A percentile compares a stretch with the other conserved stretches of the same genome.
phyloP scores from a whole-genome alignment of 1,140 invertebrate genomes.

The Holotrichia oblita region DNA sequence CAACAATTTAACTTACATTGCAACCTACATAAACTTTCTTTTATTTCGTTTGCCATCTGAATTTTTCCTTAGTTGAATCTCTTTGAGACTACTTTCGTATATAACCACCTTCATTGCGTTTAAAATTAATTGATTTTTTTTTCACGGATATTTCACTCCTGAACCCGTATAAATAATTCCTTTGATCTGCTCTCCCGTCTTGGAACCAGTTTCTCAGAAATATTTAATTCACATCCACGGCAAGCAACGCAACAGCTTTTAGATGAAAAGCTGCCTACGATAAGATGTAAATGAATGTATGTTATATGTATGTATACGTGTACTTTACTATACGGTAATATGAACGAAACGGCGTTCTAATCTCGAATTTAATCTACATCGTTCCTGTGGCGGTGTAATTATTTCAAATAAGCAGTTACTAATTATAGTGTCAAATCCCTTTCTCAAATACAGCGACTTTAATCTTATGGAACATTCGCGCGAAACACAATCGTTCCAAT shows the following conservation, averaged over 20 bases:
- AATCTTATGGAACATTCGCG: constrained; percentile 18
- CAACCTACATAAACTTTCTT: no score
- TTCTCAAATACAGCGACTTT: constrained; percentile 25
- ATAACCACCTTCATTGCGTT: background rate
- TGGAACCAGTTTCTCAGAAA: constrained; percentile 23
- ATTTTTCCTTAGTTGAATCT: no score
- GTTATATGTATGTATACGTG: background rate
- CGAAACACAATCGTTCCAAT: background rate
- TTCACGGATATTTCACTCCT: constrained; percentile 9
- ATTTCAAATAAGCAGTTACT: constrained; percentile 37
- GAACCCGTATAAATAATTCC: background rate
- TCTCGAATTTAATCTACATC: constrained; percentile 34
- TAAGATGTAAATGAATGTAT: background rate
- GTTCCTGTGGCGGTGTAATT: constrained; percentile 31
- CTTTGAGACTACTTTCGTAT: background rate
- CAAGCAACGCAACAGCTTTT: constrained; percentile 19
- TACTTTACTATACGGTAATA: background rate
- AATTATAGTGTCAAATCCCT: constrained; percentile 35
- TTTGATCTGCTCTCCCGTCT: background rate
- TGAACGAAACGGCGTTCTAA: constrained; percentile 11
- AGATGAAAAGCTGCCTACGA: constrained; percentile 17
- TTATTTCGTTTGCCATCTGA: no score
- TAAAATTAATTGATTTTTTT: constrained; percentile 19
- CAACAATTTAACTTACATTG: no score
- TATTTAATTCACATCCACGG: constrained; percentile 32